These are phyloP conservation scores for Sinocyclocheilus anophthalmus DNA, from an alignment of 2,113 vertebrate species.

Conservation along the genomic window DNA sequence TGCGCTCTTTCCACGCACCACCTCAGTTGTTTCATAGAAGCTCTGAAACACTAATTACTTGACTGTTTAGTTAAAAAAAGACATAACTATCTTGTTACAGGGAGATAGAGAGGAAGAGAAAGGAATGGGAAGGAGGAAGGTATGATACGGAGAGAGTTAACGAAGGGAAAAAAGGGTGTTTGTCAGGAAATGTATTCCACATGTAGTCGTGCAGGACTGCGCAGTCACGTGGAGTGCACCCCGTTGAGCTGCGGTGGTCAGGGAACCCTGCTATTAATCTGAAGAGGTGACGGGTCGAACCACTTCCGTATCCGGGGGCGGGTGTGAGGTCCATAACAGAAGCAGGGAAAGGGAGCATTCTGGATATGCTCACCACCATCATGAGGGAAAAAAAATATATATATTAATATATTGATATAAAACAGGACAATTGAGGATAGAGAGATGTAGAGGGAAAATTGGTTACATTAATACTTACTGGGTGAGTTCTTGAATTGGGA, in stretches of 20 bases:
- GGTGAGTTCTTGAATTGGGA: neutral
- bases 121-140: neutral
- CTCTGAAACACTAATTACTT: constrained; percentile 32
- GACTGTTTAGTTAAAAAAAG: constrained; percentile 22
- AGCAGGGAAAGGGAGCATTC: neutral
- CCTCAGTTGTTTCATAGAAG: constrained; percentile 26
- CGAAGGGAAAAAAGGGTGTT: constrained; percentile 44
- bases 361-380: constrained; percentile 18
- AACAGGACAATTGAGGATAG: neutral
- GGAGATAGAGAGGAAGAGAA: neutral
- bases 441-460: neutral
- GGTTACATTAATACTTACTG: neutral
- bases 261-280: constrained; percentile 46
- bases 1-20: constrained; percentile 18
- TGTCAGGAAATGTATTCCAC: constrained; percentile 60
- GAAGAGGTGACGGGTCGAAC: constrained; percentile 40
- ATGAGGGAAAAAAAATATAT: neutral
- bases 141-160: constrained; percentile 21
- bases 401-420: neutral
- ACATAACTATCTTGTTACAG: constrained; percentile 12
- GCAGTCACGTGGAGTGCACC: constrained; percentile 32
- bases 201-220: constrained; percentile 50
- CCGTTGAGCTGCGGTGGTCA: constrained; percentile 38
- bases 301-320: constrained; percentile 45
- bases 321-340: constrained; percentile 38